Evolutionary conservation across 2,888 invertebrate genomes (phyloP).

Genomic region (Periphyllus acericola): DNA sequence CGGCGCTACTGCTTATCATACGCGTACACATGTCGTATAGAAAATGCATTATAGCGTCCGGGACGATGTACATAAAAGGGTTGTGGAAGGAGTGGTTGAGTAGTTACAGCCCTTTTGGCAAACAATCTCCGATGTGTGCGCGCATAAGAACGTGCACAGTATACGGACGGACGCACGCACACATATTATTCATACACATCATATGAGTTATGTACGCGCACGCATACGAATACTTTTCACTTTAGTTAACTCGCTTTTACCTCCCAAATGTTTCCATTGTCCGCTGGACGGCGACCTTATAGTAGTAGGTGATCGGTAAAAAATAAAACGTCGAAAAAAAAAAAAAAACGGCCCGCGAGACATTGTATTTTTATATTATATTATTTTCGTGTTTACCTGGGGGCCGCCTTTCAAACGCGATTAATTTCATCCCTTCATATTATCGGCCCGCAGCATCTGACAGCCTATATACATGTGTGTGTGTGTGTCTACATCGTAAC

Average conservation of each 20-base stretch:
- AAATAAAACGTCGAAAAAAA: slow-evolving; percentile 18
- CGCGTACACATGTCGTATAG: too few relatives aligned
- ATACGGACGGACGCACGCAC: background rate
- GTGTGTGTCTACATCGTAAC: slow-evolving; percentile 14
- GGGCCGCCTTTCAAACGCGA: slow-evolving; percentile 57
- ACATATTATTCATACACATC: background rate
- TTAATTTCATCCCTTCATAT: slow-evolving; percentile 51
- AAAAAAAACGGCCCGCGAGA: background rate
- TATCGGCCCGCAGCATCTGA: slow-evolving; percentile 61
- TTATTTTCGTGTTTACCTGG: slow-evolving; percentile 53
- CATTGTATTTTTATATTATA: slow-evolving; percentile 36
- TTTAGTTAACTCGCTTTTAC: slow-evolving; percentile 49
- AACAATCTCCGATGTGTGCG: slow-evolving; percentile 43
- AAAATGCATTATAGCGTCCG: background rate
- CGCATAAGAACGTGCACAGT: background rate
- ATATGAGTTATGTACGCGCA: background rate
- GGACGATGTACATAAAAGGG: too few relatives aligned
- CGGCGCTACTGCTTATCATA: background rate
- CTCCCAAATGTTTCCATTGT: slow-evolving; percentile 40
- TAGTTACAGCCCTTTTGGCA: slow-evolving; percentile 1
- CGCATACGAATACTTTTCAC: slow-evolving; percentile 25
- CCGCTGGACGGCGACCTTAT: background rate
- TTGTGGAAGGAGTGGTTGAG: background rate
- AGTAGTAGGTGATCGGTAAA: slow-evolving; percentile 4
- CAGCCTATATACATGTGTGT: background rate